Percentiles rank a stretch among this genome's conserved stretches.
Conservation (phyloP, 2,797 vertebrate species). For the Girardinus metallicus region DNA sequence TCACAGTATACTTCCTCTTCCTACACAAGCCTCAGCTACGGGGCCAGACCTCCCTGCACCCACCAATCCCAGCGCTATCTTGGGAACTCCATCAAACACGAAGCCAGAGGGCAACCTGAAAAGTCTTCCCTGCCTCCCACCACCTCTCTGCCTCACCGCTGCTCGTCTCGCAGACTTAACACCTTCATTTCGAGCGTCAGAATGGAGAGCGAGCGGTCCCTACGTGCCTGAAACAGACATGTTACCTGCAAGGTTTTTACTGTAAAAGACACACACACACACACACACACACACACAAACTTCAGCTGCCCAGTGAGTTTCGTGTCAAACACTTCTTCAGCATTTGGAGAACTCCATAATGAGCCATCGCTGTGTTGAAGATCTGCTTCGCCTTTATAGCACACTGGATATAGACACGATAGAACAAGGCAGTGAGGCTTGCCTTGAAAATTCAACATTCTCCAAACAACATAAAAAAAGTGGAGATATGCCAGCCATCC, state of each 20-base stretch:
- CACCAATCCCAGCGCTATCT: constrained; percentile 25
- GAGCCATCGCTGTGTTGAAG: constrained; percentile 39
- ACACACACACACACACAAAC: neutral
- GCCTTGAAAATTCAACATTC: constrained; percentile 6
- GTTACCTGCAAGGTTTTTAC: constrained; percentile 25
- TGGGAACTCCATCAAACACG: constrained; percentile 58
- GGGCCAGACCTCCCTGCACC: constrained; percentile 19
- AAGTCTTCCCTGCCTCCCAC: constrained; percentile 43
- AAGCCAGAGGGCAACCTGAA: constrained; percentile 59
- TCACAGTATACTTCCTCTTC: constrained; percentile 24
- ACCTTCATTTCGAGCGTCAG: constrained; percentile 30
- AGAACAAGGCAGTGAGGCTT: neutral
- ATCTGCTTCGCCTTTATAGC: constrained; percentile 39
- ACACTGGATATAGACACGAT: constrained; percentile 2
- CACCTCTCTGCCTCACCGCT: constrained; percentile 14
- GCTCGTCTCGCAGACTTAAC: constrained; percentile 29
- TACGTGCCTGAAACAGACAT: constrained; percentile 27
- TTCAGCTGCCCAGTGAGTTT: constrained; percentile 15
- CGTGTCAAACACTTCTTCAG: constrained; percentile 15
- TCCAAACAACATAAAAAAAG: constrained; percentile 5
- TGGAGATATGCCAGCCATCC: neutral
- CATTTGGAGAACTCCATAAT: constrained; percentile 34
- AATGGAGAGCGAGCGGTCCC: constrained; percentile 21
- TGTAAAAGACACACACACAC: constrained; percentile 21
- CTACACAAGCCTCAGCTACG: constrained; percentile 33